Evolutionary conservation across 2,888 invertebrate species (phyloP).

Genomic region (Schizaphis graminum): DNA sequence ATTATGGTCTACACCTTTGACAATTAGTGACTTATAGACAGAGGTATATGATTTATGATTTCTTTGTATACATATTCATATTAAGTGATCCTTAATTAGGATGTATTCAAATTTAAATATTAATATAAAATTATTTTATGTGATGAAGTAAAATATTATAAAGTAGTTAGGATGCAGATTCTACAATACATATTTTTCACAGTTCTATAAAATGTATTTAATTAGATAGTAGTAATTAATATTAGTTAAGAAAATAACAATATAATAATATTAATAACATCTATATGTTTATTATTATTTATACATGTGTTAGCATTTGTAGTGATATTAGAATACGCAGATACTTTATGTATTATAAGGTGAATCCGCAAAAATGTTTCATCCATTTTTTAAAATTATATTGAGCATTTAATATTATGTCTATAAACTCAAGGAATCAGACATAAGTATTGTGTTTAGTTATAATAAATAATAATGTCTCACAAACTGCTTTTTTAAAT

Average conservation of each 20-base stretch:
- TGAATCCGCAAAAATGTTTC: background rate
- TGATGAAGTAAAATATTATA: background rate
- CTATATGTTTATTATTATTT: background rate
- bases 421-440: background rate
- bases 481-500: background rate
- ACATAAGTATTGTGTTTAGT: background rate
- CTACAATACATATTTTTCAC: background rate
- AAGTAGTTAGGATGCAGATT: background rate
- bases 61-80: background rate
- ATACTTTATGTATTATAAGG: background rate
- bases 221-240: background rate
- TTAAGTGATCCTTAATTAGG: background rate
- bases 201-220: background rate
- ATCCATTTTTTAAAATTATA: background rate
- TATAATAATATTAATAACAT: background rate
- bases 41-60: slow-evolving; percentile 59
- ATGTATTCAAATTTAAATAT: background rate
- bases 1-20: slow-evolving; percentile 57
- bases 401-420: background rate
- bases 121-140: background rate
- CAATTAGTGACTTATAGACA: slow-evolving; percentile 43
- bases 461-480: too few species aligned
- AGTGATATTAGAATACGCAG: background rate
- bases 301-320: background rate
- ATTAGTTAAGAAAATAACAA: background rate